These are phyloP conservation scores for Rhamphomyia laevipes DNA, from an alignment of 2,888 invertebrate species.

Conservation along the genomic window DNA sequence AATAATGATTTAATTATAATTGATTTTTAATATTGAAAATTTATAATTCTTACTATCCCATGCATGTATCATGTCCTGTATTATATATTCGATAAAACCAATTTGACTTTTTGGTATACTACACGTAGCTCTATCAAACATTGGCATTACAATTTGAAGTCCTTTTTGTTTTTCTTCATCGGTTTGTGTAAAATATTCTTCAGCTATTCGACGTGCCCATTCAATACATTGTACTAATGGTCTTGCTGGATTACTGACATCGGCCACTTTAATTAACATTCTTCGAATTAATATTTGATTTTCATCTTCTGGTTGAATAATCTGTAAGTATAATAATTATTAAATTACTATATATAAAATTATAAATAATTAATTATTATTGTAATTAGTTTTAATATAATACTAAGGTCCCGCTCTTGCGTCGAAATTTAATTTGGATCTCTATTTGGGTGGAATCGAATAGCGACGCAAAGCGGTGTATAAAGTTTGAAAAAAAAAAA, in stretches of 20 bases:
- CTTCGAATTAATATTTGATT: conserved; percentile 79
- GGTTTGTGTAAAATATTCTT: conserved; percentile 96
- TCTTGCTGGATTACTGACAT: conserved; percentile 92
- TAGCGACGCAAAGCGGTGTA: too few relatives aligned
- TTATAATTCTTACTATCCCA: conserved; percentile 69
- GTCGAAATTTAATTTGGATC: too few relatives aligned
- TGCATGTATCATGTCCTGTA: conserved; percentile 94
- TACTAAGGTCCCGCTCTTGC: too few relatives aligned
- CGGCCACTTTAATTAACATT: conserved; percentile 98
- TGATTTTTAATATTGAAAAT: background rate
- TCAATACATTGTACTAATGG: conserved; percentile 73
- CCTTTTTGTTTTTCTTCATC: conserved; percentile 85
- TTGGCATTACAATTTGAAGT: conserved; percentile 95
- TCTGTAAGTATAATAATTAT: conserved; percentile 17
- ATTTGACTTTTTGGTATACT: conserved; percentile 97
- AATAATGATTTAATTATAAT: background rate
- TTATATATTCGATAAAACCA: conserved; percentile 95
- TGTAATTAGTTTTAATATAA: too few relatives aligned
- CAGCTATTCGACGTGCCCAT: conserved; percentile 88
- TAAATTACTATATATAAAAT: background rate
- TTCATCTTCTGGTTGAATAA: conserved; percentile 43
- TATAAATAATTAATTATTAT: too few relatives aligned
- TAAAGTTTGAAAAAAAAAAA: too few relatives aligned
- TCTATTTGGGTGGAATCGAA: too few relatives aligned
- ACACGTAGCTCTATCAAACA: conserved; percentile 89